These are phyloP conservation scores for Psittacus erithacus DNA, from an alignment of 2,113 vertebrate species.

Conservation along the genomic window DNA sequence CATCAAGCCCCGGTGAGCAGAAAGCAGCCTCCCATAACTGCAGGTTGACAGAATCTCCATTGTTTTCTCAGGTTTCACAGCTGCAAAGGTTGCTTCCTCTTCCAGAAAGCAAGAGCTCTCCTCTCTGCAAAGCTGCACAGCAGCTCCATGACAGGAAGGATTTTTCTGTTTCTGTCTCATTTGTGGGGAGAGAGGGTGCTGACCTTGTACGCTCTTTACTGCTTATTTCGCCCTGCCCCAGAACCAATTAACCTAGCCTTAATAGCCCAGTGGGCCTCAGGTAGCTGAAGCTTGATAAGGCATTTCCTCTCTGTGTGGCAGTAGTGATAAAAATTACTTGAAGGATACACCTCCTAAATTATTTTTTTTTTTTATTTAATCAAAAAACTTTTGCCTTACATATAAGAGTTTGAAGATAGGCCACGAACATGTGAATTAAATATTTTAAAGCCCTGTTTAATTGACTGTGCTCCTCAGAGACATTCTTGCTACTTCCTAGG, in stretches of 20 bases:
- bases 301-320: neutral
- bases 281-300: neutral
- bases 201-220: neutral
- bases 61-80: slow-evolving; percentile 66
- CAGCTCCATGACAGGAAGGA: neutral
- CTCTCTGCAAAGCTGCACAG: neutral
- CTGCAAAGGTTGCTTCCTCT: slow-evolving; percentile 50
- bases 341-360: neutral
- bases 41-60: slow-evolving; percentile 16
- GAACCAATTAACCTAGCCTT: neutral
- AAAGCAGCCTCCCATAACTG: slow-evolving; percentile 9
- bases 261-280: neutral
- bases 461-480: neutral
- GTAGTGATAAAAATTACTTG: neutral
- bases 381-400: neutral
- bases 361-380: neutral
- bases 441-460: neutral
- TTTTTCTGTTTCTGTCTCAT: neutral
- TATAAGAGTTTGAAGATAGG: neutral
- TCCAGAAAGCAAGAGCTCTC: neutral
- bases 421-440: neutral
- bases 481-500: neutral
- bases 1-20: neutral
- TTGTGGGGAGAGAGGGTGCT: neutral
- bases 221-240: neutral